A percentile compares a stretch with the other conserved stretches of the same genome.
Evolutionary conservation across 2,797 vertebrate genomes (phyloP).

Genomic region (Acrossocheilus fasciatus): DNA sequence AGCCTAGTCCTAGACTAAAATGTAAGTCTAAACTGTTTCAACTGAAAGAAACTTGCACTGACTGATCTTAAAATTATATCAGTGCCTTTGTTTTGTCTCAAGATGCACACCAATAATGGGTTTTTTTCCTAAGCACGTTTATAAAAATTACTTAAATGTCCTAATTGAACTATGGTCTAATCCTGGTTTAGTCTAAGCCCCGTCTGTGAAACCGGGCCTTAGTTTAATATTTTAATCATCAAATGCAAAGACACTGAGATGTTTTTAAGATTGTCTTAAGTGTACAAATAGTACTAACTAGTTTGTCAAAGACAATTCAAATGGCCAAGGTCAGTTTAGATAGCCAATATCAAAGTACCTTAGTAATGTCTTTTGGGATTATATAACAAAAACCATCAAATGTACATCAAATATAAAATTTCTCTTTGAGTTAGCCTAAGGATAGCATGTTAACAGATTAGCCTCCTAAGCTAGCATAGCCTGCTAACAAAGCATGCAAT

Average conservation of each 20-base stretch:
- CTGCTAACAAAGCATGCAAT: background rate
- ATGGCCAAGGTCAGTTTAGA: background rate
- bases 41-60: too few relatives aligned
- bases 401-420: background rate
- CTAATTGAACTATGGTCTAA: too few relatives aligned
- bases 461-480: background rate
- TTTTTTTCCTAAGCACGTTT: too few relatives aligned
- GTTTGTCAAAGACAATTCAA: background rate
- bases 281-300: background rate
- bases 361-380: background rate
- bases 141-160: too few relatives aligned
- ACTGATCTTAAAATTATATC: too few relatives aligned
- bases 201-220: too few relatives aligned
- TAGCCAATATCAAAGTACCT: background rate
- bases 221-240: background rate
- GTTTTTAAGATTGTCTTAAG: background rate
- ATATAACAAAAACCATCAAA: background rate
- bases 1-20: too few relatives aligned
- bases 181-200: too few relatives aligned
- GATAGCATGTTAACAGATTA: background rate
- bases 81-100: too few relatives aligned
- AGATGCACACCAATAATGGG: too few relatives aligned
- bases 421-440: background rate
- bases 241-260: background rate
- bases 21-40: too few relatives aligned